These are phyloP conservation scores for Drosophila planitibia DNA, from an alignment of 2,888 invertebrate genomes.

Conservation along the genomic window DNA sequence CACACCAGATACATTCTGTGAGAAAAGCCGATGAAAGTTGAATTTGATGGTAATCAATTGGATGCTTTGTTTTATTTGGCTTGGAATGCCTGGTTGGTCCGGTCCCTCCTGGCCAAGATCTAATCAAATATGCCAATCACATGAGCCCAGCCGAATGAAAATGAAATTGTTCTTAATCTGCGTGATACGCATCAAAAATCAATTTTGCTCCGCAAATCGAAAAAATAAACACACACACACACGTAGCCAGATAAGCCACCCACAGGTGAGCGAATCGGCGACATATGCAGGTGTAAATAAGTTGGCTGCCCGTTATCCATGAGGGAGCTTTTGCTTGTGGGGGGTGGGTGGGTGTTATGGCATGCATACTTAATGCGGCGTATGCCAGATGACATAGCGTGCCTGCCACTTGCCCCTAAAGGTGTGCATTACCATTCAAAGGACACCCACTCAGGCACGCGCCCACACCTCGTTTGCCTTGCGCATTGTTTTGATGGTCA, in stretches of 20 bases:
- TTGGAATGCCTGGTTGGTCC: slow-evolving; percentile 29
- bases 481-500: slow-evolving; percentile 4
- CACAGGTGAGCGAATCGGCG: not conserved
- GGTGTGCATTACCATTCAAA: slow-evolving; percentile 30
- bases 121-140: slow-evolving; percentile 71
- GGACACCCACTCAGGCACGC: not conserved
- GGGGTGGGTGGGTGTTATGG: not conserved
- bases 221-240: slow-evolving; percentile 8
- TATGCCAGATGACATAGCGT: slow-evolving; percentile 34
- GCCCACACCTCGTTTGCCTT: slow-evolving; percentile 2
- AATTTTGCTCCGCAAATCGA: slow-evolving; percentile 53
- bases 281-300: slow-evolving; percentile 46
- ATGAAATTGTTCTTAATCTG: slow-evolving; percentile 77
- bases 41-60: slow-evolving; percentile 43
- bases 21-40: slow-evolving; percentile 23
- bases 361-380: slow-evolving; percentile 55
- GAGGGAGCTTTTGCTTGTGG: not conserved
- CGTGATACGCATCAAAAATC: slow-evolving; percentile 74
- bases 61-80: slow-evolving; percentile 17
- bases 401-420: slow-evolving; percentile 36
- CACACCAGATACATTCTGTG: not conserved
- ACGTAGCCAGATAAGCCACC: slow-evolving; percentile 9
- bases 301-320: slow-evolving; percentile 19
- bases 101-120: slow-evolving; percentile 20
- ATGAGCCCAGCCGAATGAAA: slow-evolving; percentile 58